phyloP scores from a whole-genome alignment of 2,113 vertebrate genomes.

The Syngnathus typhle region DNA sequence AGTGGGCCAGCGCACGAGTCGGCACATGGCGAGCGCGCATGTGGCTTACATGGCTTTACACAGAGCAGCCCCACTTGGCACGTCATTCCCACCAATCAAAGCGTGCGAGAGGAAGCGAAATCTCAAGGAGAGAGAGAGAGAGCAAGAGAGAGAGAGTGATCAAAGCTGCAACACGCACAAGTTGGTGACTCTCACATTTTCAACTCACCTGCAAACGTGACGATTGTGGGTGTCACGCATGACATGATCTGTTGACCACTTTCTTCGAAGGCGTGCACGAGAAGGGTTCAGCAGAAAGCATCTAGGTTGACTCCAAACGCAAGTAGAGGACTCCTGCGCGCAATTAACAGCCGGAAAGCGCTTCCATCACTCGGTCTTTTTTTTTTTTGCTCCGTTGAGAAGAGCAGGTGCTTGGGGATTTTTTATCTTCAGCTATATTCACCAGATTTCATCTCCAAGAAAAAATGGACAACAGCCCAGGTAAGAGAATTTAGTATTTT shows the following conservation, averaged over 20 bases:
- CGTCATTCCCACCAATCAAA: slow-evolving; percentile 63
- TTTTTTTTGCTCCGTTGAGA: slow-evolving; percentile 36
- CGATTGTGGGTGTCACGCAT: slow-evolving; percentile 53
- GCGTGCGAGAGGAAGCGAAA: slow-evolving; percentile 22
- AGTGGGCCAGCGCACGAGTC: slow-evolving; percentile 69
- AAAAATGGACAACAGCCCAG: slow-evolving; percentile 71
- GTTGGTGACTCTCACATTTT: slow-evolving; percentile 64
- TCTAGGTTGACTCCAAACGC: slow-evolving; percentile 30
- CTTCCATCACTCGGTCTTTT: slow-evolving; percentile 15
- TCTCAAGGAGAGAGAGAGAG: neutral
- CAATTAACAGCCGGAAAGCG: slow-evolving; percentile 6
- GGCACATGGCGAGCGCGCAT: slow-evolving; percentile 74
- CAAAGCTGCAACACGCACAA: slow-evolving; percentile 29
- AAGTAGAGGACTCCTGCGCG: slow-evolving; percentile 4
- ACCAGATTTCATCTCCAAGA: slow-evolving; percentile 37
- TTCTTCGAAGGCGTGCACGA: slow-evolving; percentile 47
- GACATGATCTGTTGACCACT: slow-evolving; percentile 45
- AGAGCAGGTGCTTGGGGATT: slow-evolving; percentile 37
- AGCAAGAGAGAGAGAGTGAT: slow-evolving; percentile 25
- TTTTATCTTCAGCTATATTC: slow-evolving; percentile 24
- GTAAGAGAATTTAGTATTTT: slow-evolving; percentile 35
- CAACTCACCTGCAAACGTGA: slow-evolving; percentile 68
- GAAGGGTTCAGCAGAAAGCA: slow-evolving; percentile 38
- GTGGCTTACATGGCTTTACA: slow-evolving; percentile 62
- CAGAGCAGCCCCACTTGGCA: slow-evolving; percentile 52